These are phyloP conservation scores for Pantherophis alleghaniensis DNA, from an alignment of 2,797 vertebrate species.

Conservation along the genomic window DNA sequence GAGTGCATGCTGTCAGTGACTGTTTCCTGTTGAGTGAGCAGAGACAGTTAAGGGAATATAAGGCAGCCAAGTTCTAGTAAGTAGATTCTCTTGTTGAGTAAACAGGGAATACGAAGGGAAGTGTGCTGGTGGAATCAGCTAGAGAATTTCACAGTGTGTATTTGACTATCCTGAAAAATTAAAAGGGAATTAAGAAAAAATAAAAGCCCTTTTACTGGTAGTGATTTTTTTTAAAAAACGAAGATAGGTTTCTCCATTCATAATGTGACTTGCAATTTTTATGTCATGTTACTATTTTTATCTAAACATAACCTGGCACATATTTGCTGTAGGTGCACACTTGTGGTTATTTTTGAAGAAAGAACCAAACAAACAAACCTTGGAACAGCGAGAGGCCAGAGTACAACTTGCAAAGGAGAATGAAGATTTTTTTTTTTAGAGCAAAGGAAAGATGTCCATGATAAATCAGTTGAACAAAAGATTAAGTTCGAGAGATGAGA, in stretches of 20 bases:
- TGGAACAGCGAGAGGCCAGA: not conserved
- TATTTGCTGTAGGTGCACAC: not conserved
- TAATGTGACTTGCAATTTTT: not conserved
- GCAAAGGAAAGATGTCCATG: not conserved
- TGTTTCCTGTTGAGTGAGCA: not conserved
- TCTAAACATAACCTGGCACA: not conserved
- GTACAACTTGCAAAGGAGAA: not conserved
- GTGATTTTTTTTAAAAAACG: not conserved
- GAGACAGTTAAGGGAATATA: not conserved
- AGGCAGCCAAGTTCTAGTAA: not conserved
- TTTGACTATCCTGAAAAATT: not conserved
- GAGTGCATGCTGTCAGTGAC: not conserved
- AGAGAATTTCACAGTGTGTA: not conserved
- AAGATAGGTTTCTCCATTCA: not conserved
- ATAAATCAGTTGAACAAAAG: not conserved
- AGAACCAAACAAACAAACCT: not conserved
- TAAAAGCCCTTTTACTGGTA: not conserved
- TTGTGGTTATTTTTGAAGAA: not conserved
- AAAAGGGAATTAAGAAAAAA: not conserved
- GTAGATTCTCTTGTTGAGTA: not conserved
- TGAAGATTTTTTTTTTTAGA: not conserved
- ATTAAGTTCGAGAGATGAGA: not conserved
- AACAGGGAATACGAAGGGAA: not conserved
- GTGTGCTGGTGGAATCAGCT: not conserved
- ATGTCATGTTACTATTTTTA: not conserved